Evolutionary conservation across 2,888 invertebrate species (phyloP).

Genomic region (Dicycla oo): DNA sequence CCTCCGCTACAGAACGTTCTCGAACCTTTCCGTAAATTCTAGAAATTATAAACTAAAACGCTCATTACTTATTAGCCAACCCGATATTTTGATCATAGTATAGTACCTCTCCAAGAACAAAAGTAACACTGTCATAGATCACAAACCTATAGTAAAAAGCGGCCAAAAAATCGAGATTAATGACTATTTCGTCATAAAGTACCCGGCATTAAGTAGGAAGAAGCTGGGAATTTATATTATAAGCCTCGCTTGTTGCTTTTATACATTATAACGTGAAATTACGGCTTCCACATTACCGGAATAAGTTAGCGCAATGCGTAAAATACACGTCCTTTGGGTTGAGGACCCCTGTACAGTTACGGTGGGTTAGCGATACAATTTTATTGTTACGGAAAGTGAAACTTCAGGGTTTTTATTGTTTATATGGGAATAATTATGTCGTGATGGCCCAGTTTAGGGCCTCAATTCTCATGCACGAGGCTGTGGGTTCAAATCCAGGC

Average conservation of each 20-base stretch:
- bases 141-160: conserved; percentile 37
- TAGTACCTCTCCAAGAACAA: background rate
- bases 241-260: conserved; percentile 55
- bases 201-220: conserved; percentile 32
- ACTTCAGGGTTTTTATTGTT: conserved; percentile 15
- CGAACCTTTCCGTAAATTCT: too few species aligned
- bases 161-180: conserved; percentile 39
- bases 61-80: too few species aligned
- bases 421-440: background rate
- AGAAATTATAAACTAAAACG: too few species aligned
- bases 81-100: background rate
- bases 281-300: conserved; percentile 49
- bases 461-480: background rate
- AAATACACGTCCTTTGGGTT: conserved; percentile 34
- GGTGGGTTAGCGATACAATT: background rate
- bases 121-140: background rate
- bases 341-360: conserved; percentile 16
- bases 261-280: conserved; percentile 41
- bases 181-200: conserved; percentile 43
- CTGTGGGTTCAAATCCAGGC: background rate
- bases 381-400: background rate
- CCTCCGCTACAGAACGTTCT: too few species aligned
- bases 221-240: conserved; percentile 51
- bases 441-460: background rate
- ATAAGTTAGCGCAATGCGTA: conserved; percentile 64